Evolutionary conservation across 2,888 invertebrate genomes (phyloP).

Genomic region (Drosophila aldrichi): DNA sequence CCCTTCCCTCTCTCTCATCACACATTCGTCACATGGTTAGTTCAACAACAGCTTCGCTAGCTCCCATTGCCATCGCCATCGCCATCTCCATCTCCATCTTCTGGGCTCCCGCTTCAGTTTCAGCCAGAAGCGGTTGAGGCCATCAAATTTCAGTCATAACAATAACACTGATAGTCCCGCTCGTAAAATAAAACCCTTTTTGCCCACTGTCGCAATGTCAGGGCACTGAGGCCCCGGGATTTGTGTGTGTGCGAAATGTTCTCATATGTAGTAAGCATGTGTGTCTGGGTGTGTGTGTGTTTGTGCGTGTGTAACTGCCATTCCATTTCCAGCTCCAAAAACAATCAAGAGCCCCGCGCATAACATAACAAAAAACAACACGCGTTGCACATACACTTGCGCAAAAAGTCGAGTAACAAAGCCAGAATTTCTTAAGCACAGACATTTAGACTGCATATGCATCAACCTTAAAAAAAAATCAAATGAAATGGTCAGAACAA

Average conservation of each 20-base stretch:
- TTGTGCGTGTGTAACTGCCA: conserved; percentile 40
- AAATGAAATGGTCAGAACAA: background rate
- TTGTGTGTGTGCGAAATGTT: conserved; percentile 49
- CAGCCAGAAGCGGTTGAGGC: conserved; percentile 68
- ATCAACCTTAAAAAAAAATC: accelerated
- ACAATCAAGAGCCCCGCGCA: conserved; percentile 72
- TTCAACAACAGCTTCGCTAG: conserved; percentile 14
- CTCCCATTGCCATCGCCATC: background rate
- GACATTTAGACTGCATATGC: background rate
- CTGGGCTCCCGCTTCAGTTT: conserved; percentile 10
- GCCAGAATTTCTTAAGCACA: background rate
- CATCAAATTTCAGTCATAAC: conserved; percentile 80
- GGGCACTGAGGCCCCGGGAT: conserved; percentile 62
- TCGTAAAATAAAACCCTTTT: conserved; percentile 78
- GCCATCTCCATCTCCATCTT: background rate
- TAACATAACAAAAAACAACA: conserved; percentile 46
- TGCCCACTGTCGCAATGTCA: conserved; percentile 39
- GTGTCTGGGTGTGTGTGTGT: conserved; percentile 1
- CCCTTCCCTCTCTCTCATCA: conserved; percentile 13
- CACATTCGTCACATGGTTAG: conserved; percentile 55
- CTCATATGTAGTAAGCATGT: conserved; percentile 16
- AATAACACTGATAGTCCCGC: conserved; percentile 79
- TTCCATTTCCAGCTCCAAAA: conserved; percentile 65
- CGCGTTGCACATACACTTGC: conserved; percentile 11
- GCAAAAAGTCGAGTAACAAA: background rate